phyloP scores from a whole-genome alignment of 2,113 vertebrate species.

The Pedionomus torquatus region DNA sequence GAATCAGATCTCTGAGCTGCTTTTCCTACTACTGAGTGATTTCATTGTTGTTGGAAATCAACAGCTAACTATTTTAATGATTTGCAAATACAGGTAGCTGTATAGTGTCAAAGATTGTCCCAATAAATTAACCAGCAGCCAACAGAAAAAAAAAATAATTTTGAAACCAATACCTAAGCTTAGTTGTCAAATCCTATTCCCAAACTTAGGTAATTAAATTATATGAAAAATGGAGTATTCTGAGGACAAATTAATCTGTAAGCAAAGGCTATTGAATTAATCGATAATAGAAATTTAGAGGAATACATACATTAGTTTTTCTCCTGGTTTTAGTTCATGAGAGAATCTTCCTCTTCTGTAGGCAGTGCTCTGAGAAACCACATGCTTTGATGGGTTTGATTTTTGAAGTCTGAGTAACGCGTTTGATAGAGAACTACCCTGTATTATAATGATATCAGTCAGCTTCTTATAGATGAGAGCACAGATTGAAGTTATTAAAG shows the following conservation, averaged over 20 bases:
- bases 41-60: background rate
- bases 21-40: background rate
- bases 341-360: background rate
- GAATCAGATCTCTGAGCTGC: background rate
- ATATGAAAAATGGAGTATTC: background rate
- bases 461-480: background rate
- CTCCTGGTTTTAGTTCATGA: background rate
- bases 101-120: background rate
- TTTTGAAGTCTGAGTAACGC: background rate
- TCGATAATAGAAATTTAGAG: too few relatives aligned
- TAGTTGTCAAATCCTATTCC: background rate
- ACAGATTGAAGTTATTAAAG: background rate
- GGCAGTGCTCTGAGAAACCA: background rate
- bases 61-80: background rate
- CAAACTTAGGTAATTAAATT: background rate
- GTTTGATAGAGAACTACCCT: background rate
- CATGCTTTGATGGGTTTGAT: background rate
- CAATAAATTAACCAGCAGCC: background rate
- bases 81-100: background rate
- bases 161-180: background rate
- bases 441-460: background rate
- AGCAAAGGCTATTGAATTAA: too few relatives aligned
- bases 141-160: background rate
- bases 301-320: too few relatives aligned
- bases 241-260: background rate